These are phyloP conservation scores for Phylloscopus collybita DNA, from an alignment of 2,797 vertebrate species.

Conservation along the genomic window DNA sequence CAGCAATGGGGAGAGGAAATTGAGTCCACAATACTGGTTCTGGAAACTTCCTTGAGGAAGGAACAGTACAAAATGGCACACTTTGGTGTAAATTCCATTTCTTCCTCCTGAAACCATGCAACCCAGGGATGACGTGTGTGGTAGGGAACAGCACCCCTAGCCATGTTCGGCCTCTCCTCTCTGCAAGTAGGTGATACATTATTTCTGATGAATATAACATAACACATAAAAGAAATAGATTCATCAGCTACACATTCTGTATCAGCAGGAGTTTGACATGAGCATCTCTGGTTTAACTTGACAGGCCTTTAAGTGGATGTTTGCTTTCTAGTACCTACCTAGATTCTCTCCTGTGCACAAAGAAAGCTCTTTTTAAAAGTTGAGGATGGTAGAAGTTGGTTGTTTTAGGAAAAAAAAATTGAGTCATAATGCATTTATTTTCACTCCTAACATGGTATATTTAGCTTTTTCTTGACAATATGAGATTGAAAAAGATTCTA, in stretches of 20 bases:
- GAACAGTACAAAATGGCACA: neutral
- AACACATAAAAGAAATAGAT: neutral
- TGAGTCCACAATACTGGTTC: neutral
- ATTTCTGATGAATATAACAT: neutral
- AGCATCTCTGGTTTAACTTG: neutral
- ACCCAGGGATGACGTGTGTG: rapidly evolving
- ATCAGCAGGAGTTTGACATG: neutral
- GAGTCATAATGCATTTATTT: neutral
- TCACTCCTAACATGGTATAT: neutral
- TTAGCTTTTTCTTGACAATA: neutral
- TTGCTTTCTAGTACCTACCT: neutral
- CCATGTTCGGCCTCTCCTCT: neutral
- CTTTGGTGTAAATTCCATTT: neutral
- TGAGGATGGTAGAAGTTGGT: neutral
- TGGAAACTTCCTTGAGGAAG: neutral
- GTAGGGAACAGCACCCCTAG: neutral
- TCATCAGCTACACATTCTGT: neutral
- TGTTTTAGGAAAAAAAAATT: neutral
- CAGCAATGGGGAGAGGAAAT: neutral
- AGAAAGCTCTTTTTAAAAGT: constrained; percentile 2
- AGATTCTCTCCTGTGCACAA: neutral
- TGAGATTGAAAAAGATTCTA: neutral
- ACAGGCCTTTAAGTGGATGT: neutral
- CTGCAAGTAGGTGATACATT: neutral
- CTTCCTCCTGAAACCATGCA: neutral